phyloP scores from a whole-genome alignment of 37 sponge, comb jelly and placozoan genomes.

The Halisarca cf. caerulea region DNA sequence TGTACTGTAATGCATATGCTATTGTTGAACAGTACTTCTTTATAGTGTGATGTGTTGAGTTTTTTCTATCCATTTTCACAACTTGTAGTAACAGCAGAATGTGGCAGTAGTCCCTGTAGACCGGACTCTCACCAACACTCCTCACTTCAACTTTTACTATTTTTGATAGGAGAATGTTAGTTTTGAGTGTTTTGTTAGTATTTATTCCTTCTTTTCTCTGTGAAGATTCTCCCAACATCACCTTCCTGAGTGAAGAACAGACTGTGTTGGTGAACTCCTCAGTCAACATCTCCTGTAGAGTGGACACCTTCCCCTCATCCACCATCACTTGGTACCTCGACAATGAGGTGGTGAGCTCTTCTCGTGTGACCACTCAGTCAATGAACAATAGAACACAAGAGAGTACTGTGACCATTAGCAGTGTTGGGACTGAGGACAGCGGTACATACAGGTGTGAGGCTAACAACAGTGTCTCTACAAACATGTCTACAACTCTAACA shows the following conservation, averaged over 20 bases:
- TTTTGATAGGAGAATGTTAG: too few species aligned
- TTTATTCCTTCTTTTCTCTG: slow-evolving; percentile 1
- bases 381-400: slow-evolving; percentile 10
- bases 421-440: background rate
- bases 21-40: too few species aligned
- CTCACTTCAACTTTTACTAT: too few species aligned
- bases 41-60: too few species aligned
- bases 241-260: background rate
- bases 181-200: background rate
- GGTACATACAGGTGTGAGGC: slow-evolving; percentile 11
- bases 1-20: too few species aligned
- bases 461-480: background rate
- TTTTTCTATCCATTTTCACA: too few species aligned
- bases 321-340: slow-evolving; percentile 46
- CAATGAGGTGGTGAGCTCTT: background rate
- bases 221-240: background rate
- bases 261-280: background rate
- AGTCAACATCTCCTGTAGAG: slow-evolving; percentile 38
- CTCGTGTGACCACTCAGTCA: background rate
- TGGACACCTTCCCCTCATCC: slow-evolving; percentile 45
- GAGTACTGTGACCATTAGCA: slow-evolving; percentile 9
- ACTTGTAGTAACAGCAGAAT: too few species aligned
- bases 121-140: too few species aligned
- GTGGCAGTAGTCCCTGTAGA: too few species aligned
- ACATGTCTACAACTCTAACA: background rate